phyloP scores from a whole-genome alignment of 2,113 vertebrate genomes.

The Misgurnus anguillicaudatus region DNA sequence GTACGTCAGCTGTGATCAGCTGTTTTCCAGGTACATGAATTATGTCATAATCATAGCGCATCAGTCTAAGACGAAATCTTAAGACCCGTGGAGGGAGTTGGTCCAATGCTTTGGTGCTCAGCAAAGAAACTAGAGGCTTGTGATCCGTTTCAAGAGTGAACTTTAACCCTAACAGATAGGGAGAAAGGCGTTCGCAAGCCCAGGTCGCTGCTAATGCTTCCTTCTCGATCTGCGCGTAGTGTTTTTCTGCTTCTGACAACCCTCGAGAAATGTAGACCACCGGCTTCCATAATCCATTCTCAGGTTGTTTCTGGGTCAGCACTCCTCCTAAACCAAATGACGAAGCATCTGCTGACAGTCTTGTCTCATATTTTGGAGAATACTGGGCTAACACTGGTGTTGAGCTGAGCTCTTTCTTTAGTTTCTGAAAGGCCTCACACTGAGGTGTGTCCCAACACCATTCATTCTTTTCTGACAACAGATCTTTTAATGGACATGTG shows the following conservation, averaged over 20 bases:
- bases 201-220: slow-evolving; percentile 32
- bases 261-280: slow-evolving; percentile 26
- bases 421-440: not conserved
- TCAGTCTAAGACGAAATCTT: slow-evolving; percentile 33
- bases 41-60: slow-evolving; percentile 32
- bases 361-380: slow-evolving; percentile 18
- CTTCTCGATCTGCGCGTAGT: slow-evolving; percentile 37
- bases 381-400: not conserved
- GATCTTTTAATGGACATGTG: not conserved
- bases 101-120: slow-evolving; percentile 36
- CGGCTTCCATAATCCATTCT: slow-evolving; percentile 17
- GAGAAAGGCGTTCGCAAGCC: slow-evolving; percentile 32
- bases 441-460: not conserved
- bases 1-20: slow-evolving; percentile 27
- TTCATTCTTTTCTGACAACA: slow-evolving; percentile 15
- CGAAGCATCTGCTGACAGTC: slow-evolving; percentile 39
- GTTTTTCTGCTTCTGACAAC: slow-evolving; percentile 23
- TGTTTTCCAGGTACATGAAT: slow-evolving; percentile 36
- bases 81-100: slow-evolving; percentile 20
- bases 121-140: slow-evolving; percentile 34
- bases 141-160: slow-evolving; percentile 40
- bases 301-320: slow-evolving; percentile 24
- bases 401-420: not conserved
- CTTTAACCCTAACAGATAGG: slow-evolving; percentile 29
- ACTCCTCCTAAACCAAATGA: slow-evolving; percentile 29